Evolutionary conservation across 1,140 invertebrate genomes (phyloP).

Genomic region (Delia radicum): DNA sequence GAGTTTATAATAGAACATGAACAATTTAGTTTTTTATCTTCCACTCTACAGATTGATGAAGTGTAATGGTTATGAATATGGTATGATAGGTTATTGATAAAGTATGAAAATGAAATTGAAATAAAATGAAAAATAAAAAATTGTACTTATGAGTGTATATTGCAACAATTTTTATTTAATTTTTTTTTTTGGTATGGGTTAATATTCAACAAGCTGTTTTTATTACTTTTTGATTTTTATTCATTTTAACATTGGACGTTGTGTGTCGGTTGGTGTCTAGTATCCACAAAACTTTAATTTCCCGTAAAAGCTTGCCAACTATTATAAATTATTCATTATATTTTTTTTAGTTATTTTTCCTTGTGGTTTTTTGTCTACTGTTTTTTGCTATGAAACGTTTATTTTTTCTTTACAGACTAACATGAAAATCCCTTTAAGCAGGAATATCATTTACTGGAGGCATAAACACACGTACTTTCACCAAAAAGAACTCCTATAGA

Average conservation of each 20-base stretch:
- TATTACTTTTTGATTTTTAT: neutral
- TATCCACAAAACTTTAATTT: conserved; percentile 32
- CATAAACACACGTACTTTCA: neutral
- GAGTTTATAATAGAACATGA: neutral
- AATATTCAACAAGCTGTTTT: conserved; percentile 13
- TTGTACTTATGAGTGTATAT: neutral
- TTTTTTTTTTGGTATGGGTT: no score
- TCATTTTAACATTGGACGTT: neutral
- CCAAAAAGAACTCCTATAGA: neutral
- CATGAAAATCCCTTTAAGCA: conserved; percentile 1
- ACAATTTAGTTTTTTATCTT: conserved; percentile 18
- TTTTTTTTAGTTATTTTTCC: conserved; percentile 4
- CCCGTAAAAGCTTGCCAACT: conserved; percentile 31
- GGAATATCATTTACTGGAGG: neutral
- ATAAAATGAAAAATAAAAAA: neutral
- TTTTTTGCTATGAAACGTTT: neutral
- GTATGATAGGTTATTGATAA: conserved; percentile 4
- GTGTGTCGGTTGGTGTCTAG: neutral
- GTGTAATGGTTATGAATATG: conserved; percentile 17
- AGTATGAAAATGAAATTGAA: neutral
- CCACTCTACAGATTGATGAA: conserved; percentile 18
- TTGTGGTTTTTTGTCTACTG: neutral
- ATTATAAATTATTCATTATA: conserved; percentile 32
- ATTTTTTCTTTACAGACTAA: neutral
- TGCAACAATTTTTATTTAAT: neutral